These are phyloP conservation scores for Caenorhabditis sinica DNA, from an alignment of 2,888 invertebrate species.

Conservation along the genomic window DNA sequence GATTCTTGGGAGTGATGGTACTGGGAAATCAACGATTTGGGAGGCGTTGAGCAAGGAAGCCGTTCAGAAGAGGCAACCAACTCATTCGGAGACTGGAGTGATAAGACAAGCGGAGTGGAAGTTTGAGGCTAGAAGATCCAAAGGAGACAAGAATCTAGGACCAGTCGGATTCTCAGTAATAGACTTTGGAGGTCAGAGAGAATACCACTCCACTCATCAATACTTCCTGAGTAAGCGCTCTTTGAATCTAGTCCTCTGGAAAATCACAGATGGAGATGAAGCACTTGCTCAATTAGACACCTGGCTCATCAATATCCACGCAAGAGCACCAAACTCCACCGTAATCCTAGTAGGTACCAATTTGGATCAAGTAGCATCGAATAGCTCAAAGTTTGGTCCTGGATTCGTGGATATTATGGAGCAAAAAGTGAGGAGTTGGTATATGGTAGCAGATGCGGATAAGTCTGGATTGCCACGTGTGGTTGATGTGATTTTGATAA, in stretches of 20 bases:
- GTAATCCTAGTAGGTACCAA: conserved; percentile 97
- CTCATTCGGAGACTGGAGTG: conserved; percentile 57
- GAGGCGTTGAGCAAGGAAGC: conserved; percentile 69
- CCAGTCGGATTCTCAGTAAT: conserved; percentile 93
- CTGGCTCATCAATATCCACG: conserved; percentile 97
- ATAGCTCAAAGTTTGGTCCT: conserved; percentile 86
- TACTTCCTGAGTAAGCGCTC: conserved; percentile 97
- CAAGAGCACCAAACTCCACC: conserved; percentile 95
- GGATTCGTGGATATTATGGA: conserved; percentile 90
- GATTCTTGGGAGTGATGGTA: conserved; percentile 87
- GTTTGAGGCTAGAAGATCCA: conserved; percentile 87
- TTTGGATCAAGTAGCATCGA: conserved; percentile 88
- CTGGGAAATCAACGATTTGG: conserved; percentile 87
- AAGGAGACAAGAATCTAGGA: conserved; percentile 87
- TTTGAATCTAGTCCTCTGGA: conserved; percentile 96
- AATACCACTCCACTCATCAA: conserved; percentile 98
- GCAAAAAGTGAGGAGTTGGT: conserved; percentile 85
- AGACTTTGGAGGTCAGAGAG: conserved; percentile 97
- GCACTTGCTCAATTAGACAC: conserved; percentile 94
- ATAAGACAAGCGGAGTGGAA: conserved; percentile 97
- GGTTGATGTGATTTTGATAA: conserved; percentile 67
- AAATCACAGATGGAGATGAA: conserved; percentile 92
- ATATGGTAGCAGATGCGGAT: conserved; percentile 95
- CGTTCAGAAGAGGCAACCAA: conserved; percentile 65
- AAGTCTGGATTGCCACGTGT: conserved; percentile 89